A percentile compares a stretch with the other conserved stretches of the same genome.
Conservation (phyloP, 92 coral and sea anemone species). For the Porites lobata region DNA sequence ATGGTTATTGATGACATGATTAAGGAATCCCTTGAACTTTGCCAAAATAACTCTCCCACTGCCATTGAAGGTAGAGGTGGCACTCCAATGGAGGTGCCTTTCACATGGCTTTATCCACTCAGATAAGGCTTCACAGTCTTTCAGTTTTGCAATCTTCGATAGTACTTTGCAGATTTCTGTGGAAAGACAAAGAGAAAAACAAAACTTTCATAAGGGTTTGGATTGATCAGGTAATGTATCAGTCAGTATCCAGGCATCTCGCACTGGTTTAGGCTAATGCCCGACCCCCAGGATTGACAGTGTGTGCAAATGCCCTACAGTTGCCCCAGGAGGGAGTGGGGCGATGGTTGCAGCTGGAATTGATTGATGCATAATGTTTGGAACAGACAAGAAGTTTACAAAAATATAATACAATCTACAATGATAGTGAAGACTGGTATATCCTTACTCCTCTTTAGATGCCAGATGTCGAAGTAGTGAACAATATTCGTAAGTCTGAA, state of each 20-base stretch:
- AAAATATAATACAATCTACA: too few relatives aligned
- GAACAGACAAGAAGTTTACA: too few relatives aligned
- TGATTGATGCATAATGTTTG: too few relatives aligned
- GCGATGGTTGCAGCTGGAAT: too few relatives aligned
- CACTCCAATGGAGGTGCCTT: not conserved
- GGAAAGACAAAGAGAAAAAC: not conserved
- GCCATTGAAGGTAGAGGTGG: not conserved
- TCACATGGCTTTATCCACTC: not conserved
- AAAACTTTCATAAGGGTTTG: too few relatives aligned
- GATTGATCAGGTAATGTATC: too few relatives aligned
- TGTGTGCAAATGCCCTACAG: too few relatives aligned
- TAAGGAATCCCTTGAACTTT: not conserved
- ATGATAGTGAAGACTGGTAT: too few relatives aligned
- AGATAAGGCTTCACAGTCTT: not conserved
- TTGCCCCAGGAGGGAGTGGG: too few relatives aligned
- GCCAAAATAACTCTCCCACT: not conserved
- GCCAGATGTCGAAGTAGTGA: slow-evolving; percentile 75
- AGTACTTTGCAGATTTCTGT: not conserved
- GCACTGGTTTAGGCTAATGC: too few relatives aligned
- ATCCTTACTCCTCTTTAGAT: slow-evolving; percentile 60
- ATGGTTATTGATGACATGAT: slow-evolving; percentile 34
- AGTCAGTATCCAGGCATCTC: too few relatives aligned
- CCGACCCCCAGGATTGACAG: too few relatives aligned
- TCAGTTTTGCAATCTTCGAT: not conserved
- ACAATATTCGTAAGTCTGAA: slow-evolving; percentile 51